Evolutionary conservation across 2,888 invertebrate species (phyloP).

Genomic region (Euclidia mi): DNA sequence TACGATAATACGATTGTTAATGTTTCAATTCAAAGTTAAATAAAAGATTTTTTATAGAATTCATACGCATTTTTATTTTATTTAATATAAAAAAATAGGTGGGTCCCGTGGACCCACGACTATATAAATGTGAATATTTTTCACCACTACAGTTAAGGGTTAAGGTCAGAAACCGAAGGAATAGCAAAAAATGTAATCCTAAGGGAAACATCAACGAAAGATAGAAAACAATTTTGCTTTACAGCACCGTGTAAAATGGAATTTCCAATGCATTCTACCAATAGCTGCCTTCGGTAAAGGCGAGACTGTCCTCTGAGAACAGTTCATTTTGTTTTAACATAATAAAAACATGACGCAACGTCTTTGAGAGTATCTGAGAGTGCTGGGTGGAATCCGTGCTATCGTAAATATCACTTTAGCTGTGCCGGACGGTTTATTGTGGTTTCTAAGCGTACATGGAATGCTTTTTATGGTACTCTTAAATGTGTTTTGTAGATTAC

Average conservation of each 20-base stretch:
- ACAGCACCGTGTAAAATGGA: constrained; percentile 20
- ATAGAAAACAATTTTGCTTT: constrained; percentile 22
- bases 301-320: constrained; percentile 36
- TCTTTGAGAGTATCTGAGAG: constrained; percentile 10
- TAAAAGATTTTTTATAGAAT: too few species aligned
- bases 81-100: too few species aligned
- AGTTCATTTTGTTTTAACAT: constrained; percentile 60
- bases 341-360: constrained; percentile 52
- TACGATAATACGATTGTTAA: too few species aligned
- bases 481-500: constrained; percentile 25
- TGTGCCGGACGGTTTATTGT: constrained; percentile 38
- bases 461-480: constrained; percentile 42
- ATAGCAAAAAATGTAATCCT: background rate
- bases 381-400: constrained; percentile 42
- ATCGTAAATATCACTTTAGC: constrained; percentile 57
- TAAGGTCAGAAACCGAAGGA: too few species aligned
- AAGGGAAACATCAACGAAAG: background rate
- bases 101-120: too few species aligned
- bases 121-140: too few species aligned
- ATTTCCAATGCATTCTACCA: constrained; percentile 28
- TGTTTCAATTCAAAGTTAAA: too few species aligned
- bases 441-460: constrained; percentile 32
- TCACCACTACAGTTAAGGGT: too few species aligned
- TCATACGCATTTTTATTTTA: too few species aligned
- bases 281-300: constrained; percentile 20